Percentiles rank a stretch among this genome's conserved stretches.
phyloP scores from a whole-genome alignment of 2,113 vertebrate species.

The Mesitornis unicolor region DNA sequence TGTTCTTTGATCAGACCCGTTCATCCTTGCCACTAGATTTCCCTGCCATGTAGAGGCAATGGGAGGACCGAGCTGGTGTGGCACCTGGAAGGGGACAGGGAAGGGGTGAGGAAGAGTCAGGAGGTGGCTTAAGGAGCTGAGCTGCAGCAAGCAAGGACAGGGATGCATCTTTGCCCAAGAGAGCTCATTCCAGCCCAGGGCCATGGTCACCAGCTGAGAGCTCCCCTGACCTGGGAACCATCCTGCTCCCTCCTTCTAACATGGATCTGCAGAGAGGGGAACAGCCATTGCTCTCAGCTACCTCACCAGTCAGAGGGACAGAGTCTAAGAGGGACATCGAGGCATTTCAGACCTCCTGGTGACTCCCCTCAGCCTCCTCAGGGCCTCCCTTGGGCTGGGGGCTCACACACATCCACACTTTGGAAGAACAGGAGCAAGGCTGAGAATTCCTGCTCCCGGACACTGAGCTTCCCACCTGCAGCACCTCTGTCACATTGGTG shows the following conservation, averaged over 20 bases:
- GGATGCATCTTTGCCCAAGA: background rate
- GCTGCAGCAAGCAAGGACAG: background rate
- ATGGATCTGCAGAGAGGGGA: fast-evolving
- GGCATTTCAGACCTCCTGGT: background rate
- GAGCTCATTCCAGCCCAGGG: background rate
- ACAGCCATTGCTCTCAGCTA: background rate
- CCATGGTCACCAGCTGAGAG: background rate
- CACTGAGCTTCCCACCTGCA: background rate
- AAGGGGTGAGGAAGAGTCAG: background rate
- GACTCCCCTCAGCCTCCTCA: background rate
- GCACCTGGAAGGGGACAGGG: background rate
- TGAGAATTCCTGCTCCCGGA: background rate
- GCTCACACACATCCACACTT: background rate
- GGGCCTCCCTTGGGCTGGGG: background rate
- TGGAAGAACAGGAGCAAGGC: background rate
- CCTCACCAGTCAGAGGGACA: background rate
- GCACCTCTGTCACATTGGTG: background rate
- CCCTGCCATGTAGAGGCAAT: background rate
- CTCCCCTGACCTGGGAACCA: background rate
- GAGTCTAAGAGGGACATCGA: background rate
- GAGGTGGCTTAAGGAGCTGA: background rate
- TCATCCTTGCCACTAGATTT: background rate
- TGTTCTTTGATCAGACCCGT: background rate
- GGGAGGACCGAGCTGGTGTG: background rate
- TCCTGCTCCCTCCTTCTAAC: background rate